Base-by-base conservation (phyloP, 2,888 invertebrate genomes). In the Emmelina monodactyla region DNA sequence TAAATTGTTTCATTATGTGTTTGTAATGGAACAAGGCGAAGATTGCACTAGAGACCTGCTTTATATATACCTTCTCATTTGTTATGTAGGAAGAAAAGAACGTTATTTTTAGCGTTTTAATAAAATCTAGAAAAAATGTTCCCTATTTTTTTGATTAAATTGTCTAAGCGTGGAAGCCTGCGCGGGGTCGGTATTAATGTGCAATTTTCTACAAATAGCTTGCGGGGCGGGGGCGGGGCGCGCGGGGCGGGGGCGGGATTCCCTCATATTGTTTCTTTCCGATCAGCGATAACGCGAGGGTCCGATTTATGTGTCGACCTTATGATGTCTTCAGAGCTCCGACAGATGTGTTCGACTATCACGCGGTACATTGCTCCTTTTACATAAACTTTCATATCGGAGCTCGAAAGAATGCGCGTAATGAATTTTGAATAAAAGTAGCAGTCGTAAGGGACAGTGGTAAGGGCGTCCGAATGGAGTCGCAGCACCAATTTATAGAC, bases 201-300 rank as follows among this genome's bases (percentile, higher is more conserved):
- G n/a, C n/a, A n/a, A n/a, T n/a, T n/a, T n/a, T n/a, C n/a, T n/a
- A n/a, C n/a, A n/a, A n/a, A n/a, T n/a, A n/a, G n/a, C n/a, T n/a
- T n/a, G 25, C 25, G 25, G 25, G 25, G n/a, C 4, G 25, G n/a
- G 6, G 25, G 25, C 6, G 25, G 4, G n/a, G 25, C 25, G 25
- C 3, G 25, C 4, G 25, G 25, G 6, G 25, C 3, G 6, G 25
- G 25, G 25, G 25, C 9, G 9, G 9, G 5, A 9, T 9, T 11
- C 14, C 50, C 52, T 58, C 58, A 58, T 61, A 61, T 61, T 61
- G 60, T 61, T 61, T 61, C 57, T 58, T 53, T 58, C 55, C 54
- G 56, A 57, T 57, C 58, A 58, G 56, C 58, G 60, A 61, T 58
- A 61, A 61, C 58, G 48, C 44, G 37, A 49, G 57, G 53, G 57